Conservation (phyloP, 2,888 invertebrate genomes). For the Atethmia centrago region DNA sequence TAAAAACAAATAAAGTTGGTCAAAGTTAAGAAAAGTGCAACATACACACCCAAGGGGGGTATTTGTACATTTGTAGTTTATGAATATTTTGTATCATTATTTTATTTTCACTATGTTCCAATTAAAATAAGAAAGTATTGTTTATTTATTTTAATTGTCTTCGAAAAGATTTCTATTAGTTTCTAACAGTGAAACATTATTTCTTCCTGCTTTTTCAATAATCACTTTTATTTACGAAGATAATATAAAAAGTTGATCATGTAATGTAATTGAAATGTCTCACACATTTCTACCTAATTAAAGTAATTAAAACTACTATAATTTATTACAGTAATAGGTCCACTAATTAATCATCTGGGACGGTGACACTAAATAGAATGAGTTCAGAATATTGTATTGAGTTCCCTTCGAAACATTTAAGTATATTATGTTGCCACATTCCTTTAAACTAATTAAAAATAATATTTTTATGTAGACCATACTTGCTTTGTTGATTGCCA, state of each 20-base stretch:
- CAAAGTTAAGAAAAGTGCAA: neutral
- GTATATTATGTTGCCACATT: neutral
- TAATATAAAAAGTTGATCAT: neutral
- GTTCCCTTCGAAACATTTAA: neutral
- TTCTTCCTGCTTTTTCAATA: neutral
- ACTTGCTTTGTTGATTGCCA: neutral
- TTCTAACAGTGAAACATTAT: neutral
- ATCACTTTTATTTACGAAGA: neutral
- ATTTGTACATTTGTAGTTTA: no score
- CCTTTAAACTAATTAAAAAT: neutral
- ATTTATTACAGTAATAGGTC: neutral
- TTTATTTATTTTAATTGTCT: neutral
- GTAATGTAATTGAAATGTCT: constrained; percentile 1
- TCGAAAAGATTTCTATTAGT: no score
- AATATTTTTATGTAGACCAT: neutral
- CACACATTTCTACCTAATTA: neutral
- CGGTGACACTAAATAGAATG: neutral
- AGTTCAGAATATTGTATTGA: neutral
- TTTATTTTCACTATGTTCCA: neutral
- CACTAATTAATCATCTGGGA: neutral
- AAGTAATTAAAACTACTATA: neutral
- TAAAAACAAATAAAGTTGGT: no score
- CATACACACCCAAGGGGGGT: no score
- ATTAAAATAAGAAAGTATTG: neutral
- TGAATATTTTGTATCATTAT: neutral